Percentiles rank a stretch among this genome's conserved stretches.
phyloP scores from a whole-genome alignment of 2,888 invertebrate species.

The Elmis aenea region DNA sequence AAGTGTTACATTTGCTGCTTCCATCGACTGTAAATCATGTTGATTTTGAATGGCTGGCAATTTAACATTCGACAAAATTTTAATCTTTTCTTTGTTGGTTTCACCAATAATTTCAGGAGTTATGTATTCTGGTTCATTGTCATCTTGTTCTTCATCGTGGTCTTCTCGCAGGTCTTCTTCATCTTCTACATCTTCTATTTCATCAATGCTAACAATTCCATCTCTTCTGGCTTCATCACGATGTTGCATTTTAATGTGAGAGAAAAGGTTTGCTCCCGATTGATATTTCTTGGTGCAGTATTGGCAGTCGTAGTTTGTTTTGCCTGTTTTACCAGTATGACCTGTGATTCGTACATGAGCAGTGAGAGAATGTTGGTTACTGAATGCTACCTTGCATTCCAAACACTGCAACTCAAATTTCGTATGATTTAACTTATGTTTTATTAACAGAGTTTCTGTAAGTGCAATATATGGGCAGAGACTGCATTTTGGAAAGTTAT shows the following conservation, averaged over 20 bases:
- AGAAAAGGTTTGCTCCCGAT: constrained; percentile 63
- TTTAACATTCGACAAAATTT: constrained; percentile 41
- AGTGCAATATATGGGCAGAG: constrained; percentile 71
- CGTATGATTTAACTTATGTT: constrained; percentile 64
- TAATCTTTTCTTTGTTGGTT: constrained; percentile 50
- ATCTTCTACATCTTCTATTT: constrained; percentile 52
- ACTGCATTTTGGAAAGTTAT: constrained; percentile 74
- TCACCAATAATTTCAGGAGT: constrained; percentile 25
- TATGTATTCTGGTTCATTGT: constrained; percentile 29
- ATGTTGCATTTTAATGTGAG: constrained; percentile 64
- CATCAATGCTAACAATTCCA: constrained; percentile 57
- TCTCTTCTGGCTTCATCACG: constrained; percentile 59
- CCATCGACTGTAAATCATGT: constrained; percentile 2
- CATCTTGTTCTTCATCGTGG: constrained; percentile 31
- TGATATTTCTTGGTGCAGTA: constrained; percentile 72
- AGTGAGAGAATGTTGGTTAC: constrained; percentile 44
- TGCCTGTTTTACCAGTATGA: constrained; percentile 42
- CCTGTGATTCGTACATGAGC: constrained; percentile 55
- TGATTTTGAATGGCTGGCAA: constrained; percentile 20
- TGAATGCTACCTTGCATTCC: constrained; percentile 54
- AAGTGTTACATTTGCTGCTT: constrained; percentile 29
- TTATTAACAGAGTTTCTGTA: constrained; percentile 63
- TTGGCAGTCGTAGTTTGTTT: constrained; percentile 53
- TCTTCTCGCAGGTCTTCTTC: constrained; percentile 33
- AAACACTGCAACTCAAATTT: constrained; percentile 51